These are phyloP conservation scores for Semaprochilodus insignis DNA, from an alignment of 2,797 vertebrate genomes.

Conservation along the genomic window DNA sequence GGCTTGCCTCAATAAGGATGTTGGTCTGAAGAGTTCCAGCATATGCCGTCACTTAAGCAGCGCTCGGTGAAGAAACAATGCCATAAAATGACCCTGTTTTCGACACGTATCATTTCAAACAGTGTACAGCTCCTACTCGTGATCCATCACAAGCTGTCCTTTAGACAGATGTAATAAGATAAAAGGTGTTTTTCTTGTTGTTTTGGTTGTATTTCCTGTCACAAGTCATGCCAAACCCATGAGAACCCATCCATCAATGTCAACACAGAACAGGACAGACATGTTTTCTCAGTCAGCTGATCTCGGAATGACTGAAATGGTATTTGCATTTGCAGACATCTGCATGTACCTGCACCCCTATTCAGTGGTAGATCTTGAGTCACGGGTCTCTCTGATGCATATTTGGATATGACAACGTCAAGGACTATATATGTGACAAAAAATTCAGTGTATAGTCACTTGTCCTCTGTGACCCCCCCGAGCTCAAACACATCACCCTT, in stretches of 20 bases:
- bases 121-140: background rate
- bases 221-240: background rate
- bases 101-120: constrained; percentile 4
- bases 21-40: background rate
- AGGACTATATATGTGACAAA: background rate
- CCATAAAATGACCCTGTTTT: background rate
- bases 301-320: background rate
- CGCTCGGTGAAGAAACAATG: background rate
- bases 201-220: constrained; percentile 10
- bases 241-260: constrained; percentile 12
- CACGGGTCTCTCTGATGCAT: background rate
- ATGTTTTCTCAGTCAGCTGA: constrained; percentile 25
- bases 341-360: background rate
- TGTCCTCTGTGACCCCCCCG: too few relatives aligned
- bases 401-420: background rate
- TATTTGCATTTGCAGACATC: background rate
- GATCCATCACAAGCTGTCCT: constrained; percentile 18
- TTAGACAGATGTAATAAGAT: background rate
- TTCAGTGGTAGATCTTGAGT: background rate
- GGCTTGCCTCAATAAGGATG: background rate
- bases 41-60: background rate
- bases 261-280: constrained; percentile 17
- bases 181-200: background rate
- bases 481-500: too few relatives aligned
- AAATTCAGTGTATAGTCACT: background rate